Evolutionary conservation across 2,888 invertebrate species (phyloP).

Genomic region (Oscheius sp.): DNA sequence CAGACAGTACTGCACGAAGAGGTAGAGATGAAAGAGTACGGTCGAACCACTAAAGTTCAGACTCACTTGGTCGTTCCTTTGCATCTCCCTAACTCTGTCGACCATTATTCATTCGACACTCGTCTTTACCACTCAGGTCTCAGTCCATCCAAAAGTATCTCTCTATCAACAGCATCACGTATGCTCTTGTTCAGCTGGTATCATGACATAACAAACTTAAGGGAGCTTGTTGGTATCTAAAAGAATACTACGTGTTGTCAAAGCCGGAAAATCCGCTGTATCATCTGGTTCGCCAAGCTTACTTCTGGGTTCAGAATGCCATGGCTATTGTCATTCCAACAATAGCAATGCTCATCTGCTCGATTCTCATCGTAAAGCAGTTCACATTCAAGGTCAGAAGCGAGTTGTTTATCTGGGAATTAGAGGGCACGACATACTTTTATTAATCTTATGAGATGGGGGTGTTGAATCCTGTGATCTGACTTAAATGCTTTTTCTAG

Average conservation of each 20-base stretch:
- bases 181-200: background rate
- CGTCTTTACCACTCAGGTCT: conserved; percentile 36
- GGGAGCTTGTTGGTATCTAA: conserved; percentile 49
- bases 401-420: background rate
- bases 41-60: conserved; percentile 23
- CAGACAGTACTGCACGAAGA: conserved; percentile 65
- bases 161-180: conserved; percentile 11
- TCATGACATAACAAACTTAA: background rate
- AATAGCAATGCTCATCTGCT: conserved; percentile 67
- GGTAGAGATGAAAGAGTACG: conserved; percentile 23
- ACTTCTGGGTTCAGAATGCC: conserved; percentile 61
- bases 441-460: conserved; percentile 3
- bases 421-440: background rate
- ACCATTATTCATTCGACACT: conserved; percentile 49
- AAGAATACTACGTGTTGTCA: conserved; percentile 41
- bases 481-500: conserved; percentile 44
- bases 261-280: conserved; percentile 41
- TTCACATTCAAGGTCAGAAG: conserved; percentile 63
- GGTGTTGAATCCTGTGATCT: no score
- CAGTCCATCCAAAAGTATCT: conserved; percentile 30
- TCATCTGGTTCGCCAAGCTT: conserved; percentile 46
- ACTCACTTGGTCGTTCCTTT: conserved; percentile 50
- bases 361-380: conserved; percentile 62
- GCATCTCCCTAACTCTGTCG: conserved; percentile 42
- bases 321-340: conserved; percentile 67